Evolutionary conservation across 1,140 invertebrate species (phyloP).

Genomic region (Branchinecta lindahli): DNA sequence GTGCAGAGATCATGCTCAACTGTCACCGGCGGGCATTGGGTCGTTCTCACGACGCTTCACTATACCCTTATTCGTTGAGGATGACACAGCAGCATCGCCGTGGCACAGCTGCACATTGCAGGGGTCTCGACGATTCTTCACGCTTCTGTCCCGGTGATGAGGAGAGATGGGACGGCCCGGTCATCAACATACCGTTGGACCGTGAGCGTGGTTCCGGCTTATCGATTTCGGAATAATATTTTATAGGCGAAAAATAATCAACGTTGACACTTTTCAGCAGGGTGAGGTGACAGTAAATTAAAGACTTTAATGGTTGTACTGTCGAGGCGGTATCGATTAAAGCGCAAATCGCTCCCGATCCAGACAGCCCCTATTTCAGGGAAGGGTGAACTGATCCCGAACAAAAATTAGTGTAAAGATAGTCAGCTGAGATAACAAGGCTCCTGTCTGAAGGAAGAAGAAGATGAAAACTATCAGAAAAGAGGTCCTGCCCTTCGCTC

Average conservation of each 20-base stretch:
- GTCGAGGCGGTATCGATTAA: neutral
- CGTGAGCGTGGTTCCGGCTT: neutral
- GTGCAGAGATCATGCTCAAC: neutral
- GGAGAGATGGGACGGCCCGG: too few relatives aligned
- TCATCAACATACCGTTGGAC: too few relatives aligned
- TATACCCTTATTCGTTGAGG: neutral
- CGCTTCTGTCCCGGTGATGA: neutral
- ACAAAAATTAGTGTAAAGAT: too few relatives aligned
- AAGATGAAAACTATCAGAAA: too few relatives aligned
- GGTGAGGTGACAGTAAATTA: constrained; percentile 1
- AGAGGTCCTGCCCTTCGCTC: too few relatives aligned
- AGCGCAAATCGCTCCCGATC: too few relatives aligned
- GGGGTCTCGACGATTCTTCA: neutral
- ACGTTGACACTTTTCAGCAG: neutral
- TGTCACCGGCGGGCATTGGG: neutral
- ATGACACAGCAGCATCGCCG: neutral
- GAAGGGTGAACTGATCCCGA: too few relatives aligned
- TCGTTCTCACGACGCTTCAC: neutral
- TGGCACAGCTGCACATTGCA: neutral
- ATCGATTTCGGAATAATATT: constrained; percentile 3
- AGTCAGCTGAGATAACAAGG: too few relatives aligned
- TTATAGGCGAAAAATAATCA: constrained; percentile 1
- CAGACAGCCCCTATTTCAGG: too few relatives aligned
- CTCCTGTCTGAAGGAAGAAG: too few relatives aligned
- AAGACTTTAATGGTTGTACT: constrained; percentile 3